Evolutionary conservation across 2,888 invertebrate genomes (phyloP).

Genomic region (Calliopum simillimum): DNA sequence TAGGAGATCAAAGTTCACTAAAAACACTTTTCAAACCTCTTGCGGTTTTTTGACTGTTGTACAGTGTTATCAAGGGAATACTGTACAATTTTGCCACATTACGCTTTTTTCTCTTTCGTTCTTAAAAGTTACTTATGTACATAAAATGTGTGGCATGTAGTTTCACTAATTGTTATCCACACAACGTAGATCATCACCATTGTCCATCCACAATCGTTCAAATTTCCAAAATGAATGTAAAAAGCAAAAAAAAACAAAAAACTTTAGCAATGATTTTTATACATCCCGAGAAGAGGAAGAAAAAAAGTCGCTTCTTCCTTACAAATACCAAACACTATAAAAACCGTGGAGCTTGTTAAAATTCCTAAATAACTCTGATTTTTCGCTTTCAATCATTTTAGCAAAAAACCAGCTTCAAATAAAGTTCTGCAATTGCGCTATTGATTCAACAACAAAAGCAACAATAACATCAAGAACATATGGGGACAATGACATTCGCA

Average conservation of each 20-base stretch:
- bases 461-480: conserved; percentile 37
- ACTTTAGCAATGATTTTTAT: conserved; percentile 10
- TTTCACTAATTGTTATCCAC: conserved; percentile 34
- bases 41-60: too few species aligned
- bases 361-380: conserved; percentile 53
- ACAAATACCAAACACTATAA: conserved; percentile 55
- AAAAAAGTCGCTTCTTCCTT: conserved; percentile 4
- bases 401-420: conserved; percentile 17
- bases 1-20: too few species aligned
- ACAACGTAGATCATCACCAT: conserved; percentile 31
- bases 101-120: too few species aligned
- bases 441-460: conserved; percentile 41
- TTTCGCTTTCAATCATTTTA: conserved; percentile 49
- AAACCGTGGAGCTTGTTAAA: conserved; percentile 60
- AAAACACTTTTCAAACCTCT: too few species aligned
- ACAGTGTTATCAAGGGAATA: too few species aligned
- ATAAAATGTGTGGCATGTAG: conserved; percentile 34
- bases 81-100: too few species aligned
- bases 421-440: conserved; percentile 32
- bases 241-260: background rate
- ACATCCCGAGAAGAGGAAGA: conserved; percentile 13
- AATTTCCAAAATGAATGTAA: background rate
- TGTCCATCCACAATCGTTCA: background rate
- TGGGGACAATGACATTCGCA: conserved; percentile 24
- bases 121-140: background rate